Conservation (phyloP, 2,888 invertebrate genomes). For the Drosophila rubida region DNA sequence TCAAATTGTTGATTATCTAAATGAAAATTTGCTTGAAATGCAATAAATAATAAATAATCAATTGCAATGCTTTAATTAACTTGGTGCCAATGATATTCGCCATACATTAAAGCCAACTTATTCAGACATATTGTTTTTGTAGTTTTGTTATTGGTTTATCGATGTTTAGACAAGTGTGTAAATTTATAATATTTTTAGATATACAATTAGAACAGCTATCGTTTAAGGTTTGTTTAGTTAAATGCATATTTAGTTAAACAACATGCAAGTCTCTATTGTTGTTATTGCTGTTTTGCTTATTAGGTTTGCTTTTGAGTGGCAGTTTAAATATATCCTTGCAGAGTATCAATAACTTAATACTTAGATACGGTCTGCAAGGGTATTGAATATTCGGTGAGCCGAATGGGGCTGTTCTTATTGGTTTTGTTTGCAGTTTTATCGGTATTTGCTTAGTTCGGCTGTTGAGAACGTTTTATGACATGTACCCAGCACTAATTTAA, state of each 20-base stretch:
- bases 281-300: conserved; percentile 2
- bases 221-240: conserved; percentile 35
- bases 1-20: conserved; percentile 54
- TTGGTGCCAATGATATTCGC: not conserved
- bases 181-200: conserved; percentile 29
- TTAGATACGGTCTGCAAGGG: not conserved
- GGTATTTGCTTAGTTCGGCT: conserved; percentile 39
- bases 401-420: conserved; percentile 24
- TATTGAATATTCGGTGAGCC: conserved; percentile 16
- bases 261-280: conserved; percentile 44
- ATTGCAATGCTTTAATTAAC: conserved; percentile 29
- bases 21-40: conserved; percentile 29
- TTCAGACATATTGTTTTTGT: not conserved
- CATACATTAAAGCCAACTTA: conserved; percentile 52
- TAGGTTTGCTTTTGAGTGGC: not conserved
- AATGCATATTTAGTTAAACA: conserved; percentile 33
- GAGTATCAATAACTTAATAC: not conserved
- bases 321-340: conserved; percentile 5
- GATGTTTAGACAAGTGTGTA: conserved; percentile 21
- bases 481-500: conserved; percentile 51
- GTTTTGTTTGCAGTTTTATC: conserved; percentile 26
- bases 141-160: conserved; percentile 11
- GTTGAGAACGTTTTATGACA: conserved; percentile 59
- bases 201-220: conserved; percentile 37
- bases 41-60: conserved; percentile 37